Evolutionary conservation across 2,888 invertebrate species (phyloP).

Genomic region (Sinelater perroti): DNA sequence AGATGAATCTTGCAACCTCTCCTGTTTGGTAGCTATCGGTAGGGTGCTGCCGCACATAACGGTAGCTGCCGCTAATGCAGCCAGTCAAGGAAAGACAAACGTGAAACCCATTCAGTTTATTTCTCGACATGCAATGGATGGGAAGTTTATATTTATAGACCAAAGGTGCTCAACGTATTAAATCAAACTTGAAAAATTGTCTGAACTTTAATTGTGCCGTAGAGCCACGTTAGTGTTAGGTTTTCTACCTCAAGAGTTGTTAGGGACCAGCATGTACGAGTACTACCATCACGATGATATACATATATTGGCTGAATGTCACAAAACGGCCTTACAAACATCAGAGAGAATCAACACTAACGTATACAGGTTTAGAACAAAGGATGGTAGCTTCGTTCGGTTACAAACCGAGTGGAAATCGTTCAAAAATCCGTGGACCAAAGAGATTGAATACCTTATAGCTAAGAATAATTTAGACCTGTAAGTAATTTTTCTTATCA

Average conservation of each 20-base stretch:
- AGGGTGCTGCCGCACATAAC: constrained; percentile 72
- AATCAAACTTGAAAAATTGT: constrained; percentile 16
- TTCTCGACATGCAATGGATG: constrained; percentile 87
- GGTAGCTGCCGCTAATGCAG: constrained; percentile 61
- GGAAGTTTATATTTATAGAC: constrained; percentile 92
- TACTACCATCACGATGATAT: constrained; percentile 88
- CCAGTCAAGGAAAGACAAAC: constrained; percentile 59
- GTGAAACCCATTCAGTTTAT: constrained; percentile 77
- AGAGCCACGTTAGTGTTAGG: constrained; percentile 90
- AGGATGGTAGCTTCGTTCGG: constrained; percentile 76
- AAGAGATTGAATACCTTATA: constrained; percentile 90
- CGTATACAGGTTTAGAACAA: constrained; percentile 81
- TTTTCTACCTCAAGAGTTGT: constrained; percentile 90
- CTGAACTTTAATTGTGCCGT: background rate
- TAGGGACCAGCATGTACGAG: constrained; percentile 93
- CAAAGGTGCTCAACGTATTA: constrained; percentile 88
- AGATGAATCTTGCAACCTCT: constrained; percentile 73
- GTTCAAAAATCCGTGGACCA: constrained; percentile 95
- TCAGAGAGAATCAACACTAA: constrained; percentile 72
- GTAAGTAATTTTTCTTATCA: constrained; percentile 65
- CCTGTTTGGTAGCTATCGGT: constrained; percentile 90
- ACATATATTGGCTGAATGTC: constrained; percentile 79
- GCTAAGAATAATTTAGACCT: constrained; percentile 84
- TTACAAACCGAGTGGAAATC: constrained; percentile 88
- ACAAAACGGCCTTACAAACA: constrained; percentile 78